phyloP scores from a whole-genome alignment of 2,797 vertebrate species.

The Acrossocheilus fasciatus region DNA sequence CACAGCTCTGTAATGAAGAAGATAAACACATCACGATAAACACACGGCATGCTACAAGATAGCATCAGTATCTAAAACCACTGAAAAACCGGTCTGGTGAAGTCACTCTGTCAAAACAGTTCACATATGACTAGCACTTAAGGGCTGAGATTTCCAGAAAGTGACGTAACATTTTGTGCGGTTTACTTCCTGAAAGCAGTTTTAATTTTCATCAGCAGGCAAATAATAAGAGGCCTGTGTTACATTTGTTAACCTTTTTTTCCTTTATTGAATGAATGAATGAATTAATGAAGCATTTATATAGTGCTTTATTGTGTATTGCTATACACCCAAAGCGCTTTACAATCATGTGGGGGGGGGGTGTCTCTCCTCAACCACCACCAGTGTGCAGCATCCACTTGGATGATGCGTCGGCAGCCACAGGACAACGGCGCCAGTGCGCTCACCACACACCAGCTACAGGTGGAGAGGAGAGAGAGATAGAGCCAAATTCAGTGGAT shows the following conservation, averaged over 20 bases:
- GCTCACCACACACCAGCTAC: too few species aligned
- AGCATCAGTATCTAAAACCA: neutral
- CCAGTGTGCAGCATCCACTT: too few species aligned
- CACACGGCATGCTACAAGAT: neutral
- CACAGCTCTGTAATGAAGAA: constrained; percentile 86
- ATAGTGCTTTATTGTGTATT: too few species aligned
- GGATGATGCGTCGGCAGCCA: too few species aligned
- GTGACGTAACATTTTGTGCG: neutral
- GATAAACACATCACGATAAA: neutral
- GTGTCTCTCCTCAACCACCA: too few species aligned
- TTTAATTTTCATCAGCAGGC: neutral
- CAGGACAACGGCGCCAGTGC: too few species aligned
- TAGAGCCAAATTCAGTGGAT: too few species aligned
- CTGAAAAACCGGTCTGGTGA: neutral
- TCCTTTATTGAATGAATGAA: neutral
- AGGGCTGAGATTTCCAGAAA: neutral
- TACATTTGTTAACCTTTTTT: neutral
- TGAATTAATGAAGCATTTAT: too few species aligned
- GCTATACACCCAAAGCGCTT: too few species aligned
- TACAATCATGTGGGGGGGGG: too few species aligned
- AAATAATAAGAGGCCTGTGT: neutral
- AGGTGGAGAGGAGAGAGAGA: too few species aligned
- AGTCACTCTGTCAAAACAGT: neutral
- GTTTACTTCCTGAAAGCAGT: neutral
- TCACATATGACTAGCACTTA: neutral